phyloP scores from a whole-genome alignment of 2,113 vertebrate genomes.

The Lichenostomus cassidix region DNA sequence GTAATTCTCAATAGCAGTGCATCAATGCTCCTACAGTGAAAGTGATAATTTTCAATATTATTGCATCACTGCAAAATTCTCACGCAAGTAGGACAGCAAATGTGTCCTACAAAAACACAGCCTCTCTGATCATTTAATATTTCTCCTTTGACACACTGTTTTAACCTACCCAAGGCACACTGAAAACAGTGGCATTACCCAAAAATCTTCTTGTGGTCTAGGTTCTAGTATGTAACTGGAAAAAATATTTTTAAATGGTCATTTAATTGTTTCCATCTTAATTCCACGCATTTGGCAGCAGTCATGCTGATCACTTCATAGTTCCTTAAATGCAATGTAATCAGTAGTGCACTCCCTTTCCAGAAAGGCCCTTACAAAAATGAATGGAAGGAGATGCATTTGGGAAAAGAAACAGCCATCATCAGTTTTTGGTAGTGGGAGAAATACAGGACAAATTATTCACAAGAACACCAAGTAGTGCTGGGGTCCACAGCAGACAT shows the following conservation, averaged over 20 bases:
- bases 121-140: neutral
- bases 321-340: neutral
- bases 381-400: neutral
- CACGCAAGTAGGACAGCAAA: neutral
- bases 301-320: neutral
- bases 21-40: neutral
- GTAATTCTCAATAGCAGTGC: neutral
- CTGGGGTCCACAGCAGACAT: neutral
- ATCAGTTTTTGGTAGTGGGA: neutral
- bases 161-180: neutral
- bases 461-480: neutral
- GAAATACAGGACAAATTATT: neutral
- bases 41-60: neutral
- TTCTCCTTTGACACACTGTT: neutral
- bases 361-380: neutral
- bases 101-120: neutral
- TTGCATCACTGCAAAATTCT: neutral
- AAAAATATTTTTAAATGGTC: neutral
- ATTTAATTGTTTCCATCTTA: conserved; percentile 3
- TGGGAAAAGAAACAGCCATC: neutral
- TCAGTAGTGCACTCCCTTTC: neutral
- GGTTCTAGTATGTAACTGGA: neutral
- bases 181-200: neutral
- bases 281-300: neutral
- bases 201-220: neutral